Evolutionary conservation across 2,113 vertebrate genomes (phyloP).

Genomic region (Antechinus stuartii): DNA sequence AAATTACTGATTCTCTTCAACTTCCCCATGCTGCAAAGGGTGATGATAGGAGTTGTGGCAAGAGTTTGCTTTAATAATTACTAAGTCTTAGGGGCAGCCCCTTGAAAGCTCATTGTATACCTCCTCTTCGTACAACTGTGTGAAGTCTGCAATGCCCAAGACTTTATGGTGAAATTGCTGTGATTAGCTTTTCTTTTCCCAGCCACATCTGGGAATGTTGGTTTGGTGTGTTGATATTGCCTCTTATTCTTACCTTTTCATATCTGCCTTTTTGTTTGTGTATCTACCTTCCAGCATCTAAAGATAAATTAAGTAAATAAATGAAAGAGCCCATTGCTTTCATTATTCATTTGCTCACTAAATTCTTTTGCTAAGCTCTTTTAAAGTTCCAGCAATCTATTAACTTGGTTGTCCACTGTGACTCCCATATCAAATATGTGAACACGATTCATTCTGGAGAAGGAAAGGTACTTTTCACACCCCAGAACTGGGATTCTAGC

Average conservation of each 20-base stretch:
- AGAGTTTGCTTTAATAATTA: not conserved
- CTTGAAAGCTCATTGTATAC: not conserved
- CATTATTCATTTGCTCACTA: not conserved
- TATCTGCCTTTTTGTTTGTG: not conserved
- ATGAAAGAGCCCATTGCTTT: not conserved
- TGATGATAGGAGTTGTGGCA: not conserved
- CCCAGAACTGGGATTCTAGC: not conserved
- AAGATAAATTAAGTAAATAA: not conserved
- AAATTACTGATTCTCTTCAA: not conserved
- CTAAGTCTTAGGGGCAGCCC: not conserved
- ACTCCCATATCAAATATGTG: not conserved
- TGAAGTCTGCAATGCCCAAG: not conserved
- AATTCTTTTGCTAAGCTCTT: not conserved
- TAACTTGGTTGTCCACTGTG: not conserved
- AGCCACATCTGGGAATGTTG: not conserved
- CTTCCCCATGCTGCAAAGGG: not conserved
- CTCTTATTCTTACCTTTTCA: not conserved
- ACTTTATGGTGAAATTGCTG: not conserved
- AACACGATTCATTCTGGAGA: not conserved
- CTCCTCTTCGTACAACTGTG: not conserved
- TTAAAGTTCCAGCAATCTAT: not conserved
- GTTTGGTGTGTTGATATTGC: not conserved
- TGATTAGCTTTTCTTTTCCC: not conserved
- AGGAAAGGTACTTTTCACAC: not conserved
- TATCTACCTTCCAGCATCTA: not conserved